Evolutionary conservation across 2,113 vertebrate species (phyloP).

Genomic region (Pardalotus punctatus): DNA sequence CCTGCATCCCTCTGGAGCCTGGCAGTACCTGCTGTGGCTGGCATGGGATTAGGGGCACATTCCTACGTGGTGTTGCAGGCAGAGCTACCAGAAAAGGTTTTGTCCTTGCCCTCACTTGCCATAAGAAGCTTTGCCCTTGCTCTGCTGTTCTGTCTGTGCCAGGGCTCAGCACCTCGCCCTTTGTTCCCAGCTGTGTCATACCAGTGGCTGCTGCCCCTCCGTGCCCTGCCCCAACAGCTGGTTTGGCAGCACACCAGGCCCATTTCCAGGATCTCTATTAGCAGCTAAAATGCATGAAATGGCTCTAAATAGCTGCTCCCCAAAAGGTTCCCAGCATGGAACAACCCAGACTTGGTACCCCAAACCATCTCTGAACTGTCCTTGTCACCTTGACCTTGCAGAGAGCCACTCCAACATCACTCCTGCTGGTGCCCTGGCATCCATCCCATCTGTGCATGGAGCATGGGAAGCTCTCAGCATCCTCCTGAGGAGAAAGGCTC

Average conservation of each 20-base stretch:
- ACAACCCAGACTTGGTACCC: not conserved
- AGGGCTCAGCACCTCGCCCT: not conserved
- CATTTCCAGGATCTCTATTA: accelerated
- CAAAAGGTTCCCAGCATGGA: not conserved
- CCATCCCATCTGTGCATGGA: not conserved
- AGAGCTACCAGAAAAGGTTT: not conserved
- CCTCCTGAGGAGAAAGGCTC: not conserved
- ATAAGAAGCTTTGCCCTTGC: not conserved
- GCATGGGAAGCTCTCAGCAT: not conserved
- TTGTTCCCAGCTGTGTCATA: not conserved
- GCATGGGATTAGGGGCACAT: not conserved
- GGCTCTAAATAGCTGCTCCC: not conserved
- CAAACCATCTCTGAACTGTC: not conserved
- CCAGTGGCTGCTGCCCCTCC: not conserved
- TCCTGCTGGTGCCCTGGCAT: not conserved
- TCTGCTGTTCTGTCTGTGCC: not conserved
- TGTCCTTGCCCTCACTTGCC: not conserved
- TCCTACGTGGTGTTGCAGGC: not conserved
- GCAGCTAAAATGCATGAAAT: not conserved
- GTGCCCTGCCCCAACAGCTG: accelerated
- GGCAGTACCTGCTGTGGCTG: not conserved
- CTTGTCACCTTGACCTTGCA: not conserved
- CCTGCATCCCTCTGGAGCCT: not conserved
- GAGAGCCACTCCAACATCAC: not conserved
- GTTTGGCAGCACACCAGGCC: not conserved